Base-by-base conservation (phyloP, 2,888 invertebrate genomes). In the Latheticus oryzae region DNA sequence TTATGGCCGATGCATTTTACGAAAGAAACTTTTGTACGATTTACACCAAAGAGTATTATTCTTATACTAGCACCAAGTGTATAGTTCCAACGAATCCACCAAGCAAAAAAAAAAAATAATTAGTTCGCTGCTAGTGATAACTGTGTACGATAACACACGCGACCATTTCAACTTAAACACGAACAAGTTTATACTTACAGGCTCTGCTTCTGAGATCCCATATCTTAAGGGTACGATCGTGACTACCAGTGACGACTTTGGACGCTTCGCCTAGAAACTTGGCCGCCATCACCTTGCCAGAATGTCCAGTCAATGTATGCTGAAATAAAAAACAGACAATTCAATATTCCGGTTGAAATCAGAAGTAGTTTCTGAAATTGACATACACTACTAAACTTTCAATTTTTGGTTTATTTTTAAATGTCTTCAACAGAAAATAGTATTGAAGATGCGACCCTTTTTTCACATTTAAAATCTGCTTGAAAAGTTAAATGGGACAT, bases 211-310 rank as follows among this genome's bases (percentile, higher is more conserved):
- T 87, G 35, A 98, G 86, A 81, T 99, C 99, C 98, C 98, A 99
- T 74, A 98, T 89, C 85, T 98, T 99, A 57, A 99, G 82, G 17
- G 98, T 98, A 64, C 98, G 87, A 81, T 99, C 99, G 82, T 97
- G 93, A 80, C 97, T 97, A 62, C 99, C 99, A 21, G 97, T 95
- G 57, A 97, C 96, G 56, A 97, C 95, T 84, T 94, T 95, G 60
- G 89, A 87, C 8, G 91, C 88, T 70, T 95, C 95, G 52, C 95
- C 91, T 67, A 97, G 87, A 81, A 97, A 97, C 81, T 94, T 94
- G 21, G 97, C 98, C 11, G 97, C 93, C 87, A 96, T 88, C 64
- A 99, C 99, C 83, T 98, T 98, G 47, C 92, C 96, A 73, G 95
- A 93, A 82, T 99, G 99, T 23, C 96, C 96, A 43, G 95, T 95